Percentiles rank a stretch among this genome's conserved stretches.
Evolutionary conservation across 2,888 invertebrate genomes (phyloP).

Genomic region (Drosophila sordidula): DNA sequence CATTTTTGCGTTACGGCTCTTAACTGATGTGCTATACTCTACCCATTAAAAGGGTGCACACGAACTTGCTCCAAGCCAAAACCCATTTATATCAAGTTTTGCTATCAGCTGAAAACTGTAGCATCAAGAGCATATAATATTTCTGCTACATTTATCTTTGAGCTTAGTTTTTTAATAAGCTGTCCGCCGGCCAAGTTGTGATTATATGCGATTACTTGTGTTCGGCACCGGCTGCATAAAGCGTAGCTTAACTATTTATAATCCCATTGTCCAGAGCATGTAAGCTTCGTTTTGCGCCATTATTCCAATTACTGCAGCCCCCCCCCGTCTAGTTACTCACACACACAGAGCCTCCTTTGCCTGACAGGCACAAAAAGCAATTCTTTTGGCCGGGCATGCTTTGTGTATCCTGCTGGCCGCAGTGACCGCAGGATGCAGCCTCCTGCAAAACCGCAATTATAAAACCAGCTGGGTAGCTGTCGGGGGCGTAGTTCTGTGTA

Average conservation of each 20-base stretch:
- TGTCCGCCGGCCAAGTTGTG: slow-evolving; percentile 5
- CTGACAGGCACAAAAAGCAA: slow-evolving; percentile 40
- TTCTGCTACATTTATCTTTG: not conserved
- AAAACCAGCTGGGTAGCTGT: slow-evolving; percentile 48
- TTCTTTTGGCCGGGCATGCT: slow-evolving; percentile 50
- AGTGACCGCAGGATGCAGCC: slow-evolving; percentile 69
- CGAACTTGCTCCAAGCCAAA: no score
- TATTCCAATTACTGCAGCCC: slow-evolving; percentile 53
- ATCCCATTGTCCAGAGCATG: slow-evolving; percentile 52
- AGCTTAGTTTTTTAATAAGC: not conserved
- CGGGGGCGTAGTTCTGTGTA: slow-evolving; percentile 1
- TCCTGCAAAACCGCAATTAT: slow-evolving; percentile 76
- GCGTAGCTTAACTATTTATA: slow-evolving; percentile 30
- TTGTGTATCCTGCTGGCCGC: slow-evolving; percentile 60
- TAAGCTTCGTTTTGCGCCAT: slow-evolving; percentile 51
- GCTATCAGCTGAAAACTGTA: not conserved
- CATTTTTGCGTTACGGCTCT: slow-evolving; percentile 25
- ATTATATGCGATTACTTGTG: slow-evolving; percentile 24
- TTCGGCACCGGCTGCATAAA: slow-evolving; percentile 2
- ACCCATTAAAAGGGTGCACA: not conserved
- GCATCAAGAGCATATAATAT: slow-evolving; percentile 1
- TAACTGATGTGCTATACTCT: slow-evolving; percentile 26
- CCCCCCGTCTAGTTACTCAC: not conserved
- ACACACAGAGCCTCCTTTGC: slow-evolving; percentile 1
- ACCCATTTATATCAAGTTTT: no score